These are phyloP conservation scores for Anolis carolinensis DNA, from an alignment of 2,113 vertebrate species.

Conservation along the genomic window DNA sequence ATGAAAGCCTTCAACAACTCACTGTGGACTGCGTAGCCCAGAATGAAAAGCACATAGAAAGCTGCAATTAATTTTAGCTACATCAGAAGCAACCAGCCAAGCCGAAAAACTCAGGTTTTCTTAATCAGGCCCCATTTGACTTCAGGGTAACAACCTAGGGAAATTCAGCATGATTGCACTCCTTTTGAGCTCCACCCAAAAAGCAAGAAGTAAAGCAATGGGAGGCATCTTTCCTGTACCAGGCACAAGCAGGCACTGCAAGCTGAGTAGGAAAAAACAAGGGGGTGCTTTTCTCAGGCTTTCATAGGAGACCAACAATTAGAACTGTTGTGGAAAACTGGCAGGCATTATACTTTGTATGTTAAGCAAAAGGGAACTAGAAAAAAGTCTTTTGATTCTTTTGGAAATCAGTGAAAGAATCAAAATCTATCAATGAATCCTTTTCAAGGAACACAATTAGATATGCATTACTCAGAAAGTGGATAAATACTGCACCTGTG, in stretches of 20 bases:
- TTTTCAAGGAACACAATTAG: neutral
- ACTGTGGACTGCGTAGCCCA: neutral
- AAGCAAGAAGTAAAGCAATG: neutral
- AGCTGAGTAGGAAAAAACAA: neutral
- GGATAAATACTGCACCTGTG: neutral
- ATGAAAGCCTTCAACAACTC: too few species aligned
- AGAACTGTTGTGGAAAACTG: neutral
- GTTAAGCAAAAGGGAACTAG: neutral
- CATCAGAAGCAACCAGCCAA: neutral
- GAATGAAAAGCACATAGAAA: neutral
- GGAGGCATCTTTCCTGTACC: neutral
- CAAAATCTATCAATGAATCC: too few species aligned
- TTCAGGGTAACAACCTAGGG: neutral
- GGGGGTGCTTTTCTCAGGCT: neutral
- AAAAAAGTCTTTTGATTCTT: too few species aligned
- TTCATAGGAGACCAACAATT: neutral
- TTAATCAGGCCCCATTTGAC: neutral
- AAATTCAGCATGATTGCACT: neutral
- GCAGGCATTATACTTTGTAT: neutral
- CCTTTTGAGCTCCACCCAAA: neutral
- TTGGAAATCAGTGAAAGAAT: too few species aligned
- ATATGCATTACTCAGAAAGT: neutral
- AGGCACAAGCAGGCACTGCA: neutral
- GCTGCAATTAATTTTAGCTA: neutral
- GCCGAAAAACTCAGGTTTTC: neutral